Base-by-base conservation (phyloP, 2,888 invertebrate species). In the Sympetrum striolatum region DNA sequence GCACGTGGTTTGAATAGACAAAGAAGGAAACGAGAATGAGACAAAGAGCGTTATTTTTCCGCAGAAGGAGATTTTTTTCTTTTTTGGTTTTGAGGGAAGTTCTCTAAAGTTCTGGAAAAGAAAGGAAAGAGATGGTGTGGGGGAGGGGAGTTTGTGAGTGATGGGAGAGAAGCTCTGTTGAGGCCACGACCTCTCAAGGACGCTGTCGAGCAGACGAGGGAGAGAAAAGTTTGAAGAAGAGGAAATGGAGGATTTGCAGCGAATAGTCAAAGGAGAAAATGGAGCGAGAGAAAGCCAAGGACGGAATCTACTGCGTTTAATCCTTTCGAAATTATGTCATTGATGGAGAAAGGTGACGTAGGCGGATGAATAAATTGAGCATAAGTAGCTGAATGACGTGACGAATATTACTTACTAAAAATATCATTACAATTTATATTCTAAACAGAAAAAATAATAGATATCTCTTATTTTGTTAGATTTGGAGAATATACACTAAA, bases 101-200 rank as follows among this genome's bases (percentile, higher is more conserved):
- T 25, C 31, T 73, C 22, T 64, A 60, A 58, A 64, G 86, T 58
- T 3, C 22, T 37, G 86, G 15, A 60, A 31, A 53, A n/a, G 82
- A 58, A 31, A 35, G 25, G 53, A 53, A 25, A 35, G 82, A 53
- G 18, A 2, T 4, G n/a, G 5, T 0, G 53, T 1, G 58, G 80
- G 39, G 3, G 44, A 22, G 80, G 80, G 80, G 22, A 8, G 39
- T 18, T n/a, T 37, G 39, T 80, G 80, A 80, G 39, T 80, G 80
- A 80, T 80, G 86, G 37, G 22, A 10, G 82, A 44, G 2, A 53
- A 35, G 10, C 39, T 14, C 60, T 37, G n/a, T 22, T 60, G 37
- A 86, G 60, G 86, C 86, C 86, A 37, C 86, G 86, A 86, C 86
- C 86, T 86, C 39, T 37, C 86, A 86, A 86, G 86, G 86, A 31